Percentiles rank a stretch among this genome's conserved stretches.
These are phyloP conservation scores for Eriocheir sinensis DNA, from an alignment of 1,140 invertebrate genomes.

Conservation along the genomic window DNA sequence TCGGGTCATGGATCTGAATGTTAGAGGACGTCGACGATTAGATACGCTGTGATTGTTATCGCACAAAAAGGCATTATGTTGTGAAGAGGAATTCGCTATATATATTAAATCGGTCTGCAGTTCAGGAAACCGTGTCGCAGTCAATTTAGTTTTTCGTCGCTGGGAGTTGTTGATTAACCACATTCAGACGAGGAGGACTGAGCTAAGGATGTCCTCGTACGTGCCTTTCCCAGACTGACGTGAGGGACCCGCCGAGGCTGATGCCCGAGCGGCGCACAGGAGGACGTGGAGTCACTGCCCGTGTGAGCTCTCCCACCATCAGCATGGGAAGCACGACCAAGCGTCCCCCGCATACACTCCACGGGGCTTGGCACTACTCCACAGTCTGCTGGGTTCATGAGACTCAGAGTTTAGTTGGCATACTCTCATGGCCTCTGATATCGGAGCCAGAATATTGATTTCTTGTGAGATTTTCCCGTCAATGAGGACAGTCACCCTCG, in stretches of 20 bases:
- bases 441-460: no score
- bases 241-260: not conserved
- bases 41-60: no score
- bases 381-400: no score
- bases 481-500: no score
- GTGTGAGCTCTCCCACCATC: not conserved
- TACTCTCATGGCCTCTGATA: no score
- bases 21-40: no score
- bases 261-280: not conserved
- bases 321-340: not conserved
- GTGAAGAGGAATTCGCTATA: not conserved
- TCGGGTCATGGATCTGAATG: no score
- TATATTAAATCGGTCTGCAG: not conserved
- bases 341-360: no score
- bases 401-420: no score
- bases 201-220: not conserved
- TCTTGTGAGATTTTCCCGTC: no score
- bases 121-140: not conserved
- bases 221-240: not conserved
- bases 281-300: not conserved
- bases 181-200: not conserved
- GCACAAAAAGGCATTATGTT: not conserved
- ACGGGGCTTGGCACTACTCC: no score
- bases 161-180: not conserved
- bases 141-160: not conserved